Evolutionary conservation across 92 coral and sea anemone species (phyloP), one percentile per base, ranked within the genome.

Genomic region (Palythoa heliodiscus): DNA sequence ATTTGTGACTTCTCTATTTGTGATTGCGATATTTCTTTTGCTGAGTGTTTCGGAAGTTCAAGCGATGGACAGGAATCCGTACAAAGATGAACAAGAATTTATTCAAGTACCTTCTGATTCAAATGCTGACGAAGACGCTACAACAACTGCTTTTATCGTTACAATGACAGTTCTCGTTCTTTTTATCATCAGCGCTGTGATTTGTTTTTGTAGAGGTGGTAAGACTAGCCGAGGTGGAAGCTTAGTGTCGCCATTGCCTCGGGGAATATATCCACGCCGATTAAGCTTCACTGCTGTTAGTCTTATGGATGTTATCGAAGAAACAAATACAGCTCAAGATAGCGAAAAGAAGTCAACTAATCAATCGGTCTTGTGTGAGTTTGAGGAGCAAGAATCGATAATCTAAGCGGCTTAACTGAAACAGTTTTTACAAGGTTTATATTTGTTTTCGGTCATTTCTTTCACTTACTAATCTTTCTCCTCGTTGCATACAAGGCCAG

Each of bases 121-220:
- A 47, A n/a, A 11, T 15, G 47, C 20, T 23, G 73, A 80, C 63
- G 74, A 70, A 40, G 29, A 73, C 43, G 60, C 60, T 2, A 66
- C 84, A 3, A 80, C 84, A 14, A 80, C 75, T 17, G 84, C 84
- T 23, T 80, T 80, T 35, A 63, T 80, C 15, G 57, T 80, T 0
- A 80, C 84, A 4, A 66, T 80, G 84, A 80, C 84, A 16, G 61
- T 80, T 22, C 84, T 80, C 13, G 84, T 66, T 22, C 84, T 80
- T 35, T 67, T 80, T 40, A 64, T 80, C 17, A 52, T 80, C 23
- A 80, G 23, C n/a, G 84, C 73, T 3, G 84, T 80, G 20, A 23
- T 80, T 47, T 80, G 84, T 37, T 80, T 80, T 25, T 80, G 84
- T 80, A 48, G 74, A 43, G 60, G 84, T 7, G 84, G 84, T 14